Base-by-base conservation (phyloP, 2,113 vertebrate genomes). In the Circaetus gallicus region DNA sequence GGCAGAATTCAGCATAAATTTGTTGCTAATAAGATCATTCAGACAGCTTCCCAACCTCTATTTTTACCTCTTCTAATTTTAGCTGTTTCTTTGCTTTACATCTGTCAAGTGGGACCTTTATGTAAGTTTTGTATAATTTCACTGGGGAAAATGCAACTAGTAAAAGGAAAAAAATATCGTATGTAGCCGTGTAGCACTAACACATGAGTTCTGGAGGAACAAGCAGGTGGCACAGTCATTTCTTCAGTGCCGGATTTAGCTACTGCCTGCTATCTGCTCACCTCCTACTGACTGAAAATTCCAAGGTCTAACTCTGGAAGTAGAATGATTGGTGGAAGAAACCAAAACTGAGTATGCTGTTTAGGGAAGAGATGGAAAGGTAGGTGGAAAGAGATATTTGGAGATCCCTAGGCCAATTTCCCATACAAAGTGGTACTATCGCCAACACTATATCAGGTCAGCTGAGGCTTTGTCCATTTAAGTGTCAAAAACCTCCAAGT, bases 21-120 rank as follows among this genome's bases (percentile, higher is more conserved):
- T 89, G 52, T 72, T 72, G 77, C 61, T 86, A 63, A 9, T 76
- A 79, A 76, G 56, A 91, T 72, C 40, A 73, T 59, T 74, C 69
- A 91, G 69, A 90, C 36, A 86, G 55, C 29, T 92, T 89, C 32
- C 20, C 26, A 87, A 71, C n/a, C 53, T 89, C 81, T 96, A 82
- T 95, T 95, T 97, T 95, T 94, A 88, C 38, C 40, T 94, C 58
- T 89, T 93, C 89, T 87, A 93, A 96, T 87, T 95, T 91, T 95
- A 97, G 89, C 36, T 79, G 40, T 49, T 91, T 89, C 83, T 84
- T 91, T 84, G 62, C 90, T 84, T 92, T 86, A 89, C 65, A 85
- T 79, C 81, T 91, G 81, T 85, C 77, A 95, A 7, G 56, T 80
- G 19, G 20, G 61, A 93, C 83, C 89, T 80, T 91, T 92, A 86